These are phyloP conservation scores for Cydia amplana DNA, from an alignment of 1,140 invertebrate species.

Conservation along the genomic window DNA sequence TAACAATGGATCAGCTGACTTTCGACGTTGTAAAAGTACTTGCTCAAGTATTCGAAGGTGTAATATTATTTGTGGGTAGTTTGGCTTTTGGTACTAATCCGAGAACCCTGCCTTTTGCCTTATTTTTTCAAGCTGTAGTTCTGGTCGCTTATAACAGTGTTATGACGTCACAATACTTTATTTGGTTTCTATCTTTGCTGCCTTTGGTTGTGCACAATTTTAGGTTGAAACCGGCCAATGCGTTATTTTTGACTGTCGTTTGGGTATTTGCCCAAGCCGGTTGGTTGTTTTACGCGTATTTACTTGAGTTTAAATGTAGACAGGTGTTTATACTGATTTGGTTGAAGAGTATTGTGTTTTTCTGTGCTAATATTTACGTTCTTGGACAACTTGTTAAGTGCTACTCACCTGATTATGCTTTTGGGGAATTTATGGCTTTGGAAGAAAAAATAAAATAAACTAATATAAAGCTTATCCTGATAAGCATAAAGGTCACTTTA, in stretches of 20 bases:
- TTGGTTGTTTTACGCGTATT: slow-evolving; percentile 96
- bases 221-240: slow-evolving; percentile 74
- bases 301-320: slow-evolving; percentile 92
- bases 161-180: slow-evolving; percentile 98
- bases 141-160: slow-evolving; percentile 98
- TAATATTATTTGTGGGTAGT: slow-evolving; percentile 86
- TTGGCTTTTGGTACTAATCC: slow-evolving; percentile 83
- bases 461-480: slow-evolving; percentile 7
- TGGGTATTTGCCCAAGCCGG: slow-evolving; percentile 91
- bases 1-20: slow-evolving; percentile 81
- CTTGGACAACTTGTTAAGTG: slow-evolving; percentile 83
- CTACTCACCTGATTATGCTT: slow-evolving; percentile 72
- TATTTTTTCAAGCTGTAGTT: slow-evolving; percentile 91
- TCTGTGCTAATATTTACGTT: slow-evolving; percentile 87
- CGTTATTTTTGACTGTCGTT: slow-evolving; percentile 76
- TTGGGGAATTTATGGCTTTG: slow-evolving; percentile 44
- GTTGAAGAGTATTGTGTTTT: slow-evolving; percentile 88
- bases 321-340: slow-evolving; percentile 91
- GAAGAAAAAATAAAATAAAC: slow-evolving; percentile 35
- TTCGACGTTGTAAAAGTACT: slow-evolving; percentile 81
- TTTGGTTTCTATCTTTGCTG: slow-evolving; percentile 96
- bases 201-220: slow-evolving; percentile 88
- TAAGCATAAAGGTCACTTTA: too few species aligned
- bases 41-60: slow-evolving; percentile 87
- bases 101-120: slow-evolving; percentile 88